Evolutionary conservation across 2,888 invertebrate species (phyloP).

Genomic region (Bruchidius siliquastri): DNA sequence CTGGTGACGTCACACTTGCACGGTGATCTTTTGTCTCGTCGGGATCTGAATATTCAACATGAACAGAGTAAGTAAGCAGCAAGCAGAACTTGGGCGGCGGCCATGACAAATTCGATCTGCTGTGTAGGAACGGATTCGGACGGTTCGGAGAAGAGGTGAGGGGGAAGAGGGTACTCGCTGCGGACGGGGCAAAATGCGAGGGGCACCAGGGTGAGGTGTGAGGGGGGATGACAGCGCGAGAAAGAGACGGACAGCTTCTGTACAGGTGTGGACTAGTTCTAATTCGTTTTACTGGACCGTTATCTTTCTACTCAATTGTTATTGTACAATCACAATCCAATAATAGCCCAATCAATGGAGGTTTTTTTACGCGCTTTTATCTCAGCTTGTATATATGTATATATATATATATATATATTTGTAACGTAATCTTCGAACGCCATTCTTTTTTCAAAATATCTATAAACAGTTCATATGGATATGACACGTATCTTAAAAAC

Average conservation of each 20-base stretch:
- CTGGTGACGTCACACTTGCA: background rate
- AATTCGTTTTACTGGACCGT: too few species aligned
- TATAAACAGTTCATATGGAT: too few species aligned
- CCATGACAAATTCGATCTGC: slow-evolving; percentile 2
- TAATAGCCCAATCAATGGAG: too few species aligned
- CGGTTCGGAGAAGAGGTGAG: background rate
- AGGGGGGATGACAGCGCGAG: slow-evolving; percentile 3
- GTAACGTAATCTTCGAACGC: too few species aligned
- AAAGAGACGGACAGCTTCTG: background rate
- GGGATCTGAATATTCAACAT: background rate
- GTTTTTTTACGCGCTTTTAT: too few species aligned
- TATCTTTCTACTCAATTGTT: too few species aligned
- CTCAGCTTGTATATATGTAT: too few species aligned
- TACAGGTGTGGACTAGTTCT: too few species aligned
- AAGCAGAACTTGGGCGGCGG: slow-evolving; percentile 11
- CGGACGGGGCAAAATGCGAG: background rate
- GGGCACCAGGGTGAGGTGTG: background rate
- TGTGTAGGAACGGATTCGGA: background rate
- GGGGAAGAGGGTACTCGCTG: background rate
- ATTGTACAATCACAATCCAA: too few species aligned
- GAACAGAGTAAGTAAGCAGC: background rate
- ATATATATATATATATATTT: too few species aligned
- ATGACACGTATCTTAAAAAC: too few species aligned
- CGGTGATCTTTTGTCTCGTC: background rate
- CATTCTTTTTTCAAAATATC: too few species aligned